phyloP scores from a whole-genome alignment of 2,113 vertebrate genomes.

The Stercorarius parasiticus region DNA sequence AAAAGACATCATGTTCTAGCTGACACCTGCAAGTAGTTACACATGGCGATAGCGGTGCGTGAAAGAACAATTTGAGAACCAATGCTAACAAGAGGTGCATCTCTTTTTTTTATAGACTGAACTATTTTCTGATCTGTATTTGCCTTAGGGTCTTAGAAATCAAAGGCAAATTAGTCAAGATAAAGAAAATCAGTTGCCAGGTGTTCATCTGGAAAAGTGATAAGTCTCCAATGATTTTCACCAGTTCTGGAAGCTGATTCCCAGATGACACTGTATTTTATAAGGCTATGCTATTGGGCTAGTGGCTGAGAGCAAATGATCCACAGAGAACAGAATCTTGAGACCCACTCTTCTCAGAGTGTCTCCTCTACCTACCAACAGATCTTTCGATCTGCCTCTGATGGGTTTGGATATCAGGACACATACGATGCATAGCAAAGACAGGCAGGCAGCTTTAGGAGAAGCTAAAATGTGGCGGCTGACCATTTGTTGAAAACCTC shows the following conservation, averaged over 20 bases:
- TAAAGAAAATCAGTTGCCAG: constrained; percentile 13
- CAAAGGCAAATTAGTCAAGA: constrained; percentile 26
- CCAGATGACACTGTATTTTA: not conserved
- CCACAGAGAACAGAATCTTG: not conserved
- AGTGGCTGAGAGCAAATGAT: not conserved
- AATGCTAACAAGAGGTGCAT: not conserved
- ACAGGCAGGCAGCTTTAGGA: not conserved
- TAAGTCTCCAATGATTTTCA: not conserved
- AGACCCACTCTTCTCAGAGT: not conserved
- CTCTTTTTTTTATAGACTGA: not conserved
- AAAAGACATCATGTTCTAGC: constrained; percentile 4
- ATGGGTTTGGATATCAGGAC: not conserved
- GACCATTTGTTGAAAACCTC: not conserved
- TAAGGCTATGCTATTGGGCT: not conserved
- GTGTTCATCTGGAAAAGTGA: constrained; percentile 7
- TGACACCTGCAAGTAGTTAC: constrained; percentile 48
- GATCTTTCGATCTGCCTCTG: not conserved
- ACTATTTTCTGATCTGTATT: not conserved
- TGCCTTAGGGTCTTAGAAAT: constrained; percentile 26
- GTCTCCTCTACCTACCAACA: not conserved
- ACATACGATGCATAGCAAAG: not conserved
- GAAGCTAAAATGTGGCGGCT: not conserved
- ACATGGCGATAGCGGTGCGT: not conserved
- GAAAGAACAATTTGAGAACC: not conserved
- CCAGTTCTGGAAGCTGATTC: not conserved